Conservation (phyloP, 2,113 vertebrate genomes). For the Clinocottus analis region DNA sequence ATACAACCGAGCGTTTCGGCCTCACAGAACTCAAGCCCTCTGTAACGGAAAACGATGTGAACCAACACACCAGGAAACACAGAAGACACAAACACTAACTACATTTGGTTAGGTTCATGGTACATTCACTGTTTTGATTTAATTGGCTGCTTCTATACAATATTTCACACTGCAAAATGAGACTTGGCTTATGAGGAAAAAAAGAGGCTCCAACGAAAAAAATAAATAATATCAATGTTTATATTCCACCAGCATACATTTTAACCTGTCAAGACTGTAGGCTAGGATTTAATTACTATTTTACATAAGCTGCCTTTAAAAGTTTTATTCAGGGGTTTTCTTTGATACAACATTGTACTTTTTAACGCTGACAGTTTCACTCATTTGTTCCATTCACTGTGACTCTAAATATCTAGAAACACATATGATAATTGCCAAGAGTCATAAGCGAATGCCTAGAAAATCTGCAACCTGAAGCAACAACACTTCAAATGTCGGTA, state of each 20-base stretch:
- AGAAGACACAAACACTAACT: neutral
- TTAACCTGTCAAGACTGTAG: neutral
- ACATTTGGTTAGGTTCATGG: neutral
- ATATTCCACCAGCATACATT: conserved; percentile 1
- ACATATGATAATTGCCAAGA: neutral
- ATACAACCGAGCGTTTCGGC: neutral
- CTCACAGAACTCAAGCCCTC: neutral
- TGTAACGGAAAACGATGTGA: neutral
- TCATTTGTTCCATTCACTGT: neutral
- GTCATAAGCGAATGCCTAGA: neutral
- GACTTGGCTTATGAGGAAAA: neutral
- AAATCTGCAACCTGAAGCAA: neutral
- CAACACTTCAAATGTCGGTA: neutral
- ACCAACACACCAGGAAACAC: neutral
- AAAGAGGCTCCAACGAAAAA: too few species aligned
- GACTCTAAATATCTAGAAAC: conserved; percentile 5
- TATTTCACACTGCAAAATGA: neutral
- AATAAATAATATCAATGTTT: too few species aligned
- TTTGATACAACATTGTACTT: neutral
- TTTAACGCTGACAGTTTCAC: neutral
- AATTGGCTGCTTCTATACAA: neutral
- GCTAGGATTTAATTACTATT: neutral
- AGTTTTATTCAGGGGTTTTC: neutral
- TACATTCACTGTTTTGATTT: neutral
- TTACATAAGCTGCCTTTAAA: neutral